Evolutionary conservation across 2,888 invertebrate species (phyloP), one percentile per base, ranked within the genome.

Genomic region (Dryadula phaetusa): DNA sequence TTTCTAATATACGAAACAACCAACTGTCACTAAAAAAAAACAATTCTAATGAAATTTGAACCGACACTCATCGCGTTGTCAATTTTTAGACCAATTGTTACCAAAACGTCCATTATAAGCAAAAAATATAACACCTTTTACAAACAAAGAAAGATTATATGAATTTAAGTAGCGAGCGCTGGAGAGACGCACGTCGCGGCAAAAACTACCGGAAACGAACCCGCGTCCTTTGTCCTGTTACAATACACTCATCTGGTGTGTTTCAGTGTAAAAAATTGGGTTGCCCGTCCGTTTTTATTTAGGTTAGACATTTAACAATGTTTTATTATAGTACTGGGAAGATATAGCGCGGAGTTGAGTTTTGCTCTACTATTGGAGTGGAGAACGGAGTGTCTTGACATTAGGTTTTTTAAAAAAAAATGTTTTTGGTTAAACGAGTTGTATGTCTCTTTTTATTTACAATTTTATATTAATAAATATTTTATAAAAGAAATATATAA

Each of bases 251-350:
- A 56, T 46, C 46, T 54, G 44, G 22, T 52, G 52, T 16, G 72
- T 75, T 73, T 71, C 65, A 61, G 61, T 28, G 52, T 16, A 66
- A 60, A 64, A 74, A 75, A 18, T 18, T 2, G 42, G 16, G 6
- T 42, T 42, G 22, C 16, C 12, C 25, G 16, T 8, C 6, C 42
- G 5, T 42, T 76, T 76, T 75, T 69, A 70, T 73, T 79, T 80
- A 12, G 12, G 12, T 37, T n/a, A n/a, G n/a, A n/a, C n/a, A n/a
- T n/a, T n/a, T n/a, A n/a, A n/a, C n/a, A n/a, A n/a, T n/a, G n/a
- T n/a, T n/a, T n/a, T n/a, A n/a, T n/a, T n/a, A n/a, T n/a, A n/a
- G n/a, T n/a, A n/a, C n/a, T n/a, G n/a, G n/a, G n/a, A n/a, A n/a
- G n/a, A n/a, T n/a, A n/a, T n/a, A n/a, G n/a, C n/a, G n/a, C n/a